A percentile compares a stretch with the other conserved stretches of the same genome.
Conservation (phyloP, 2,888 invertebrate species). For the Eupithecia exiguata region DNA sequence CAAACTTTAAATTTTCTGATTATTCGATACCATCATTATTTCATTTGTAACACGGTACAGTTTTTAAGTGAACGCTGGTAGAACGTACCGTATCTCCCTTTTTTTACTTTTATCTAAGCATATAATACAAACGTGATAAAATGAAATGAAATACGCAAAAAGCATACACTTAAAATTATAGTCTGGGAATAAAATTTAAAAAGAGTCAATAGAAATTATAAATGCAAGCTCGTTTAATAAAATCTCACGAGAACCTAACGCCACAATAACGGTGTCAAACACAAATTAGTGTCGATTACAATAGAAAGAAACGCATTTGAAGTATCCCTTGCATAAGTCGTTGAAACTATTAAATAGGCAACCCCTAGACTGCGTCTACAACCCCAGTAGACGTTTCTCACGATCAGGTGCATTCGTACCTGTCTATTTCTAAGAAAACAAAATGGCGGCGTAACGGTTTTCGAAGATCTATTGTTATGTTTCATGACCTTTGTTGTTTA, state of each 20-base stretch:
- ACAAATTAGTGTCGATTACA: constrained; percentile 54
- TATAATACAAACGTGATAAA: neutral
- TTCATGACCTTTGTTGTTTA: constrained; percentile 54
- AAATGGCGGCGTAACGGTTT: constrained; percentile 68
- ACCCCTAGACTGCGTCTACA: constrained; percentile 45
- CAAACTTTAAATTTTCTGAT: no score
- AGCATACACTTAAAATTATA: neutral
- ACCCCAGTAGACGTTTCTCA: constrained; percentile 54
- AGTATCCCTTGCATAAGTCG: constrained; percentile 47
- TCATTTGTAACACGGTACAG: no score
- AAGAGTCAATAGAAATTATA: neutral
- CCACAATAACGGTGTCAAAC: constrained; percentile 43
- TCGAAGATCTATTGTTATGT: constrained; percentile 51
- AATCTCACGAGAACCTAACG: constrained; percentile 52
- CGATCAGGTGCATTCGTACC: constrained; percentile 73
- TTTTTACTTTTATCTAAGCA: no score
- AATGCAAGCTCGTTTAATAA: constrained; percentile 34
- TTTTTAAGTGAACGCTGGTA: no score
- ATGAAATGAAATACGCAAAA: neutral
- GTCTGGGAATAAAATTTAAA: constrained; percentile 1
- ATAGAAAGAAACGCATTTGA: constrained; percentile 35
- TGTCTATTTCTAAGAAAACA: constrained; percentile 57
- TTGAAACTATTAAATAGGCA: constrained; percentile 59
- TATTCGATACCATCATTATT: no score
- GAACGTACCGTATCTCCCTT: no score